Evolutionary conservation across 2,888 invertebrate species (phyloP).

Genomic region (Luperina testacea): DNA sequence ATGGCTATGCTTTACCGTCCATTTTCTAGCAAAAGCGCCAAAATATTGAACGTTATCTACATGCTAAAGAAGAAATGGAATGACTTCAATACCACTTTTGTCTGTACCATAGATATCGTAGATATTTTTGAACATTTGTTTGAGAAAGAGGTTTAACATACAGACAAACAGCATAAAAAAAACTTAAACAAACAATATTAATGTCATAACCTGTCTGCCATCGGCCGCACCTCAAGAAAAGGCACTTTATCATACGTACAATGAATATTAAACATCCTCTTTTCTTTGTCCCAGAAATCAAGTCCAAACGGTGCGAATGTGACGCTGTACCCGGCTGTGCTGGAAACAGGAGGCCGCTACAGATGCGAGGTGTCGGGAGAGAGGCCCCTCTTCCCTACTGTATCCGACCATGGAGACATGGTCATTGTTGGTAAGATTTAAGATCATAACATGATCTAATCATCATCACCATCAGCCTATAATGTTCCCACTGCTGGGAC

Average conservation of each 20-base stretch:
- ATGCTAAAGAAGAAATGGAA: not conserved
- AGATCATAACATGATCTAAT: too few relatives aligned
- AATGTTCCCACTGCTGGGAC: too few relatives aligned
- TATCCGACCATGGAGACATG: slow-evolving; percentile 93
- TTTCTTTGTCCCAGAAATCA: slow-evolving; percentile 86
- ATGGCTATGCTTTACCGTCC: not conserved
- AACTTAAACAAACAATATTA: slow-evolving; percentile 32
- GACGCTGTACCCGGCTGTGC: slow-evolving; percentile 91
- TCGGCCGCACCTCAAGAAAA: slow-evolving; percentile 11
- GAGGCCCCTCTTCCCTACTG: slow-evolving; percentile 94
- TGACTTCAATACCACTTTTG: not conserved
- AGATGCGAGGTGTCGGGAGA: slow-evolving; percentile 95
- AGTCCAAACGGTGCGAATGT: slow-evolving; percentile 92
- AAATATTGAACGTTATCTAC: not conserved
- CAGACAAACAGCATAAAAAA: slow-evolving; percentile 21
- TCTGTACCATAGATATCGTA: not conserved
- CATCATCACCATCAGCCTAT: too few relatives aligned
- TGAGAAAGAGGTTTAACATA: not conserved
- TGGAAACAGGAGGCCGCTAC: slow-evolving; percentile 93
- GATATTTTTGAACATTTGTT: not conserved
- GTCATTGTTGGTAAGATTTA: slow-evolving; percentile 92
- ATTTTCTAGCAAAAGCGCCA: not conserved
- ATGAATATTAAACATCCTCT: slow-evolving; percentile 29
- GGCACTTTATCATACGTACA: slow-evolving; percentile 18
- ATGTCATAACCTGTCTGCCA: slow-evolving; percentile 25